Percentiles rank a stretch among this genome's conserved stretches.
Conservation (phyloP, 2,797 vertebrate genomes). For the Acanthiza pusilla region DNA sequence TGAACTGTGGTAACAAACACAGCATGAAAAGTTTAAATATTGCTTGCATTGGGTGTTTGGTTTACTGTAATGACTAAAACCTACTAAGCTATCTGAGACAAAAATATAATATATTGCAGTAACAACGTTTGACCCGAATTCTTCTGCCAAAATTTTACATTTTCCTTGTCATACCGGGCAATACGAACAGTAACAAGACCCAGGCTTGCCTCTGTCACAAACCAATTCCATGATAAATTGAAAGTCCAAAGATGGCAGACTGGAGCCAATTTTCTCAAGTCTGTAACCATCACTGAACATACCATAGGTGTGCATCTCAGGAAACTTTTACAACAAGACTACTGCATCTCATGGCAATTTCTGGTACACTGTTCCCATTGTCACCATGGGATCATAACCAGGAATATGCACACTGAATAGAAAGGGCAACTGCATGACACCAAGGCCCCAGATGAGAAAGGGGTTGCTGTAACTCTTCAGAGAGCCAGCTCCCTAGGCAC, state of each 20-base stretch:
- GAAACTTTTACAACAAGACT: background rate
- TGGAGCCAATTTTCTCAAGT: background rate
- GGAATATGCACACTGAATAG: background rate
- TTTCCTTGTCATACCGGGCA: background rate
- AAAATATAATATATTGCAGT: background rate
- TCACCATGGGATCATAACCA: background rate
- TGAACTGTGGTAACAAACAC: background rate
- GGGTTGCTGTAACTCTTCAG: background rate
- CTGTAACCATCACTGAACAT: background rate
- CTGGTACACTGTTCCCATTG: background rate
- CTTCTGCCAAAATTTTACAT: background rate
- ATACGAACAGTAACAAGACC: background rate
- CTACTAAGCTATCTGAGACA: background rate
- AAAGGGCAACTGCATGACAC: background rate
- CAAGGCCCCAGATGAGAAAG: background rate
- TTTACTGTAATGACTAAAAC: background rate
- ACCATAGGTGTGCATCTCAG: background rate
- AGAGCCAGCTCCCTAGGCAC: background rate
- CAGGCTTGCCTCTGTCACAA: background rate
- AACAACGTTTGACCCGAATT: fast-evolving
- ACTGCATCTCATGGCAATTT: background rate
- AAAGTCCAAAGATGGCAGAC: background rate
- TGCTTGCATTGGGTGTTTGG: background rate
- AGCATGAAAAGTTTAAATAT: background rate
- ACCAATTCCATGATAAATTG: background rate